A percentile compares a stretch with the other conserved stretches of the same genome.
Evolutionary conservation across 1,140 invertebrate genomes (phyloP).

Genomic region (Planococcus citri): DNA sequence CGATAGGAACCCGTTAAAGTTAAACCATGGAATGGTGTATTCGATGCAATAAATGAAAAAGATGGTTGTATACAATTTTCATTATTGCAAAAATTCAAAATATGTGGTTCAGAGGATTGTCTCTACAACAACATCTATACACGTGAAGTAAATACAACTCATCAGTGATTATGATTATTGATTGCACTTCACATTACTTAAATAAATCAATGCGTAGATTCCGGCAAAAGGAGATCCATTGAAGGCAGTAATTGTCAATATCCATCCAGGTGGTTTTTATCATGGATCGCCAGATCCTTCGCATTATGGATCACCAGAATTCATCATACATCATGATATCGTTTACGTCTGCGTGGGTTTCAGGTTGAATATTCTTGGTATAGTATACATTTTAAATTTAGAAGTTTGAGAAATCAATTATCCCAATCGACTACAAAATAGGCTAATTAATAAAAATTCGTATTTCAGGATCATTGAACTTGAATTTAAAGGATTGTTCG

Average conservation of each 20-base stretch:
- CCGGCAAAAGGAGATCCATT: neutral
- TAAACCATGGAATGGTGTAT: neutral
- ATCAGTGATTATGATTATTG: too few species aligned
- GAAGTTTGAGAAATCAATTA: too few species aligned
- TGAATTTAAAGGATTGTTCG: slow-evolving; percentile 31
- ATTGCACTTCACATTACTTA: too few species aligned
- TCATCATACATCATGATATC: slow-evolving; percentile 11
- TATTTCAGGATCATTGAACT: neutral
- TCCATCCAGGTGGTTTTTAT: slow-evolving; percentile 10
- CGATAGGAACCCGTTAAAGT: neutral
- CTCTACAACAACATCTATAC: neutral
- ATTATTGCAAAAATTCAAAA: neutral
- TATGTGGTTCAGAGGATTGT: neutral
- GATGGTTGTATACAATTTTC: neutral
- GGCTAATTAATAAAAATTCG: too few species aligned
- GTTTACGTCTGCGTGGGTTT: slow-evolving; percentile 9
- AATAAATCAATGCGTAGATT: too few species aligned
- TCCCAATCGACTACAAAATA: too few species aligned
- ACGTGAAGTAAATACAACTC: neutral
- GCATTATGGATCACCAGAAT: neutral
- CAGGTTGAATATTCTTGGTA: slow-evolving; percentile 14
- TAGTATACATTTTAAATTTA: too few species aligned
- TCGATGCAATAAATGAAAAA: neutral
- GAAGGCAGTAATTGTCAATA: slow-evolving; percentile 1
- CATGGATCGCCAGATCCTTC: neutral